Percentiles rank a stretch among this genome's conserved stretches.
phyloP scores from a whole-genome alignment of 2,888 invertebrate species.

The Willowsia nigromaculata region DNA sequence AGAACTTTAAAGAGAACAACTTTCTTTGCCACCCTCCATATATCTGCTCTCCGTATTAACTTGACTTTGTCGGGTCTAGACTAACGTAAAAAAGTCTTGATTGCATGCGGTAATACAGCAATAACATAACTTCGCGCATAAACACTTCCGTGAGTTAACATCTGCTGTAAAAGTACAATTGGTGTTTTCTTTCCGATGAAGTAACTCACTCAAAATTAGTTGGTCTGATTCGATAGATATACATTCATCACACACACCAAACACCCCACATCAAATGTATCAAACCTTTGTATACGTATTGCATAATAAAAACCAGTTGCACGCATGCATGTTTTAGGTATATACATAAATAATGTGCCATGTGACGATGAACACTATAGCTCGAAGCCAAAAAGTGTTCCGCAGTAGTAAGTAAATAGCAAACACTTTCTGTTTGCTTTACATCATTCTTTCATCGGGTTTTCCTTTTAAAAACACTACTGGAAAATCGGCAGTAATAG shows the following conservation, averaged over 20 bases:
- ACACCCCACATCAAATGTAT: background rate
- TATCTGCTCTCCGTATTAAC: background rate
- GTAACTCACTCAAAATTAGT: background rate
- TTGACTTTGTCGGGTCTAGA: background rate
- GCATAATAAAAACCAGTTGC: conserved; percentile 22
- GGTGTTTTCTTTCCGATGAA: conserved; percentile 19
- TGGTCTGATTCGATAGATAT: background rate
- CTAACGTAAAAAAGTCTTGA: background rate
- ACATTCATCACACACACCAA: background rate
- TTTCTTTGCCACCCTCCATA: conserved; percentile 20
- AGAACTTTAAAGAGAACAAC: background rate
- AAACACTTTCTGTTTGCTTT: background rate
- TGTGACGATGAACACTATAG: conserved; percentile 7
- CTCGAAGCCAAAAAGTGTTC: background rate
- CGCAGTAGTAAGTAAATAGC: background rate
- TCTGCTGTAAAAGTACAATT: background rate
- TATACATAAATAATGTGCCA: background rate
- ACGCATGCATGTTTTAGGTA: background rate
- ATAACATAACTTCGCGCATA: conserved; percentile 1
- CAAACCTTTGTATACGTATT: too few species aligned
- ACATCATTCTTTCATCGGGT: conserved; percentile 5
- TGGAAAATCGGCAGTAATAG: conserved; percentile 22
- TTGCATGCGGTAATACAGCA: background rate
- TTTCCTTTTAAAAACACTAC: background rate
- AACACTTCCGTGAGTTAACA: conserved; percentile 34